Evolutionary conservation across 1,140 invertebrate genomes (phyloP), one percentile per base, ranked within the genome.

Genomic region (Lepidurus couesii): DNA sequence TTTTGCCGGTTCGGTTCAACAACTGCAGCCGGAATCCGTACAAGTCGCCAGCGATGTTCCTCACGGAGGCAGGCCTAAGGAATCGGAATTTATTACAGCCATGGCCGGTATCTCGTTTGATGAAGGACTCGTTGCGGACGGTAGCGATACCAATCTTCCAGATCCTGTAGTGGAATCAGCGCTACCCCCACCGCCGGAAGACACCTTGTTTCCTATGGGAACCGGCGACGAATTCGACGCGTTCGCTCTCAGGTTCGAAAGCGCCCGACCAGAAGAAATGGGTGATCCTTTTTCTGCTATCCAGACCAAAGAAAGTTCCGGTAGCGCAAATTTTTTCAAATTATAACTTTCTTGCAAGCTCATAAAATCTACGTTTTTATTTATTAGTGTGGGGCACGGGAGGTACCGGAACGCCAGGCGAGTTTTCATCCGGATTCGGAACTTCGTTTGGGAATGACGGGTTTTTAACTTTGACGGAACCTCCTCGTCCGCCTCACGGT

Each of bases 221-320:
- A 13, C 53, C 43, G 85, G 85, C 2, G 91, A 92, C 80, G 89
- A 90, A 21, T 93, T 93, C 79, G 93, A 95, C 84, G 93, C 92
- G 1, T 96, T 96, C 82, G 90, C 93, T 3, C 91, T 92, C 1
- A 94, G 95, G 84, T 96, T 96, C 81, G 93, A 95, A 75, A 86
- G 82, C 43, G 89, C 91, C 87, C 73, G 47, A 11, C 47, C 16
- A 74, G 80, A 81, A 16, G 80, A 80, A 43, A 42, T n/a, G 44
- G 42, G 83, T 78, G 85, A 85, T 81, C 83, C 86, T 26, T 86
- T 86, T 79, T 81, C 82, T 13, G 78, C 81, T 7, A 80, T 80
- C 44, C 80, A 79, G 42, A 80, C 47, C 26, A 80, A 75, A 34
- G 81, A 78, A 34, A 74, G 75, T 24, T 78, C 75, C 44, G 79